Base-by-base conservation (phyloP, 2,797 vertebrate genomes). In the Micrastur ruficollis region DNA sequence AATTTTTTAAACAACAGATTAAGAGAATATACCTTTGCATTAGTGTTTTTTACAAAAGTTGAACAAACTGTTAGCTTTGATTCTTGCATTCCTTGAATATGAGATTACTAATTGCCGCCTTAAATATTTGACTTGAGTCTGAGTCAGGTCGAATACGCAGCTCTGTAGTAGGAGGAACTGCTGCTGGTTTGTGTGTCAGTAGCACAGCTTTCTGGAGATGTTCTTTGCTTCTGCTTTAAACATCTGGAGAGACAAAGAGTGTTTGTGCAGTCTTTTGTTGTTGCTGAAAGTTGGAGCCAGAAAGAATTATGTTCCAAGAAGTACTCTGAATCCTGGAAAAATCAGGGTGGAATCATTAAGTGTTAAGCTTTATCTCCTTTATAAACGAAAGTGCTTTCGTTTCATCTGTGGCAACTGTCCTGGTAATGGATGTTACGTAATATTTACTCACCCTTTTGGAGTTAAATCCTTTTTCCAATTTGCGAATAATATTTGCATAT, bases 121-220 rank as follows among this genome's bases (percentile, higher is more conserved):
- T 81, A 70, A 80, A 42, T 73, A 61, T 67, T 82, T 68, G n/a
- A 62, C 74, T 80, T 44, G 46, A 72, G 53, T 25, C 12, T 49
- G 65, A 80, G 44, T 61, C 12, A 4, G 53, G 49, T 66, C 46
- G 66, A 63, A 81, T 34, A 17, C 0, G 2, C 3, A 22, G 38
- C 34, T 87, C 50, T 68, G 55, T 67, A 21, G 70, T 1, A 42
- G 55, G 53, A 80, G 71, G 53, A 65, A 46, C 27, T 55, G 67
- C 46, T 92, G 72, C 53, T 82, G 56, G 52, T 92, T 95, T 96
- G 42, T 82, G 84, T 93, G 86, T 91, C 84, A 93, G 86, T 89
- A 59, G 90, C 58, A 63, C 84, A 81, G 84, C 63, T 89, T 80
- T 59, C 50, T 5, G 3, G 36, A 75, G 75, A 59, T 68, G 19